phyloP scores from a whole-genome alignment of 2,888 invertebrate genomes.

The Eucriotettix oculatus region DNA sequence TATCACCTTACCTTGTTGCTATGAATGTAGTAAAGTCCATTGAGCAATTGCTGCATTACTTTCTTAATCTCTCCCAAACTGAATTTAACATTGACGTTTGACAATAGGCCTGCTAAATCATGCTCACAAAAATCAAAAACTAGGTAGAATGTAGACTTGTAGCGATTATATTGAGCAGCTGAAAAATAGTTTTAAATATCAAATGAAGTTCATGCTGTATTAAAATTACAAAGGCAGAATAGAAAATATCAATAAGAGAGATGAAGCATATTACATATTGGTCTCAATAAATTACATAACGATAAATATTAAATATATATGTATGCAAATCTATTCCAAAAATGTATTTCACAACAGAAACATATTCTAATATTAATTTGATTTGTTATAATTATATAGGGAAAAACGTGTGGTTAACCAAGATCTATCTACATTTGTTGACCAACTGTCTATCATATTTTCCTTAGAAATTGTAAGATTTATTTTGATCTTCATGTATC shows the following conservation, averaged over 20 bases:
- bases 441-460: no score
- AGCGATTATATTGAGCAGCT: slow-evolving; percentile 51
- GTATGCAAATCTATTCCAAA: background rate
- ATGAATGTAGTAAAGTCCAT: slow-evolving; percentile 91
- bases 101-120: slow-evolving; percentile 88
- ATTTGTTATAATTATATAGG: no score
- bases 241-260: no score
- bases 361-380: no score
- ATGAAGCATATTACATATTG: no score
- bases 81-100: slow-evolving; percentile 91
- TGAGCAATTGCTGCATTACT: slow-evolving; percentile 70
- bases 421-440: no score
- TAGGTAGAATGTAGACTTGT: slow-evolving; percentile 77
- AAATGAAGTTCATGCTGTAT: no score
- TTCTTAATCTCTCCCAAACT: slow-evolving; percentile 93
- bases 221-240: background rate
- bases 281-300: background rate
- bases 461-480: no score
- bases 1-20: slow-evolving; percentile 31
- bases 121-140: slow-evolving; percentile 99
- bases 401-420: no score
- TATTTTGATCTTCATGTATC: no score
- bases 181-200: slow-evolving; percentile 13
- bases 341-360: no score
- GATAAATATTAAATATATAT: slow-evolving; percentile 1